phyloP scores from a whole-genome alignment of 2,797 vertebrate genomes.

The Neosalanx taihuensis region DNA sequence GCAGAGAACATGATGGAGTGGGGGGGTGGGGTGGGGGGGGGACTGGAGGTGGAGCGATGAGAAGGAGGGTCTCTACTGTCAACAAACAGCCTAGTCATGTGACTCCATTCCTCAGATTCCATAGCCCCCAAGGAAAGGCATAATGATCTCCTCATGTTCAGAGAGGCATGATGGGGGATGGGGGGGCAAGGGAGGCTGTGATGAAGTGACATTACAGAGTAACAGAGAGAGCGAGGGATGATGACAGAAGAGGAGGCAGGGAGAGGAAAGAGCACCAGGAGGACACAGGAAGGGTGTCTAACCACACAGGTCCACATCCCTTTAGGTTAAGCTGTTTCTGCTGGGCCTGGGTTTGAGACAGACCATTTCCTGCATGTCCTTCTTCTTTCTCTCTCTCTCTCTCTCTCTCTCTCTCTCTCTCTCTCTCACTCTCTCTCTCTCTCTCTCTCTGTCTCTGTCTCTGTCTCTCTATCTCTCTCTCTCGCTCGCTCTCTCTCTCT shows the following conservation, averaged over 20 bases:
- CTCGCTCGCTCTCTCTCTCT: background rate
- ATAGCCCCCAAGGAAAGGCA: background rate
- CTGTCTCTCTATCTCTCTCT: too few relatives aligned
- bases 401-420: background rate
- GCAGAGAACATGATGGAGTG: background rate
- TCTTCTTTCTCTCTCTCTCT: background rate
- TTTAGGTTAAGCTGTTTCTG: too few relatives aligned
- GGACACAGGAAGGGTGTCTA: too few relatives aligned
- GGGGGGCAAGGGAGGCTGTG: background rate
- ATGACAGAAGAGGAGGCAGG: background rate
- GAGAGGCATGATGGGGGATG: background rate
- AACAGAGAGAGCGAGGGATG: background rate
- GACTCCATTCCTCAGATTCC: slow-evolving; percentile 3
- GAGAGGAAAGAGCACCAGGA: background rate
- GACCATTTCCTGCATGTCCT: background rate
- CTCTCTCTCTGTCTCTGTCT: background rate
- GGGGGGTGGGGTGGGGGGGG: background rate
- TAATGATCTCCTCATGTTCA: background rate
- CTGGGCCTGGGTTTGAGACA: background rate
- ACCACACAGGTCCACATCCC: too few relatives aligned
- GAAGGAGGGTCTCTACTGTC: background rate
- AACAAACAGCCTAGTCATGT: background rate
- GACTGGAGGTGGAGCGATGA: background rate
- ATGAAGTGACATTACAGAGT: background rate
- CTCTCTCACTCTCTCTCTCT: background rate